Evolutionary conservation across 2,113 vertebrate species (phyloP).

Genomic region (Oreochromis aureus): DNA sequence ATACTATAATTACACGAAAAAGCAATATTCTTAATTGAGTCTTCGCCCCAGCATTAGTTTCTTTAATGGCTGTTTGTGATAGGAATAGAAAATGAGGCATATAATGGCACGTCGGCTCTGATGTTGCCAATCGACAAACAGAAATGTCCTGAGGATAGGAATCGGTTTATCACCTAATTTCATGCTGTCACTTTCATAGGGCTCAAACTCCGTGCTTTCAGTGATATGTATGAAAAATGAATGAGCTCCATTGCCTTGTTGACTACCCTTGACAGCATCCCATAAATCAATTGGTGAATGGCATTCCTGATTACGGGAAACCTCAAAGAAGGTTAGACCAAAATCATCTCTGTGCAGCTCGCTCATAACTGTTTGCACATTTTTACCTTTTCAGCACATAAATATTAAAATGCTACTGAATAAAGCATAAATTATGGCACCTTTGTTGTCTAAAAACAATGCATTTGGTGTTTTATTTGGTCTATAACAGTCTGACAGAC

Average conservation of each 20-base stretch:
- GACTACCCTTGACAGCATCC: slow-evolving; percentile 25
- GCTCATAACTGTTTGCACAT: neutral
- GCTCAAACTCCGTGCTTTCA: slow-evolving; percentile 5
- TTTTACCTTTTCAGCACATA: neutral
- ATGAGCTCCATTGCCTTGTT: slow-evolving; percentile 17
- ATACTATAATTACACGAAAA: neutral
- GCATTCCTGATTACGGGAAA: neutral
- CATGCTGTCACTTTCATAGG: slow-evolving; percentile 3
- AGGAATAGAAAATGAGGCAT: neutral
- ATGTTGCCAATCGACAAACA: slow-evolving; percentile 15
- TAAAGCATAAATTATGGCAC: neutral
- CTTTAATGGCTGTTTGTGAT: neutral
- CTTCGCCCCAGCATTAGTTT: neutral
- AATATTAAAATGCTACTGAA: neutral
- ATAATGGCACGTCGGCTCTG: neutral
- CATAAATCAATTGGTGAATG: slow-evolving; percentile 46
- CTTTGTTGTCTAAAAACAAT: neutral
- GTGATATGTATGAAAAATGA: slow-evolving; percentile 29
- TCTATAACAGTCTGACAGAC: neutral
- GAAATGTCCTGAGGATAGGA: slow-evolving; percentile 7
- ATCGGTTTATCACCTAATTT: slow-evolving; percentile 30
- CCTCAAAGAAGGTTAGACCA: neutral
- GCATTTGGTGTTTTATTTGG: neutral
- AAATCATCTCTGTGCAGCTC: neutral
- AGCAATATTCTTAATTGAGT: neutral